These are phyloP conservation scores for Thyatira batis DNA, from an alignment of 2,888 invertebrate species.

Conservation along the genomic window DNA sequence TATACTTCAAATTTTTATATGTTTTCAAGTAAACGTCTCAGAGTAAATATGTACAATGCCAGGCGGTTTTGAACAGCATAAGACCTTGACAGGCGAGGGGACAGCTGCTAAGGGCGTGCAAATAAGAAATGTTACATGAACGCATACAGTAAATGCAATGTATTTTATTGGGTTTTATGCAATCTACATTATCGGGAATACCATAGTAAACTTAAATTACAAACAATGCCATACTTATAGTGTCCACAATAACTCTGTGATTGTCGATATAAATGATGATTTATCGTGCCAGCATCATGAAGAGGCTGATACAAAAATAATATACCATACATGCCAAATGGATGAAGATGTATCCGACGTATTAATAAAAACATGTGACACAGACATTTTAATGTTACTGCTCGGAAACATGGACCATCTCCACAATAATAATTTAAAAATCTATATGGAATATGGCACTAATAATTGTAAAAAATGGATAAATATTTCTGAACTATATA, in stretches of 20 bases:
- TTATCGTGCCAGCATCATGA: not conserved
- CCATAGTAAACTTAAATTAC: not conserved
- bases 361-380: no score
- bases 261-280: not conserved
- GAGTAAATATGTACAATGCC: no score
- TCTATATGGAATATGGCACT: constrained; percentile 8
- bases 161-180: no score
- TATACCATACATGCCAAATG: not conserved
- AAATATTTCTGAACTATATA: constrained; percentile 10
- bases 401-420: not conserved
- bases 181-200: not conserved
- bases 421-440: not conserved
- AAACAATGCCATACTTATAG: not conserved
- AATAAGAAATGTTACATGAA: no score
- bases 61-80: no score
- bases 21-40: no score
- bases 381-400: not conserved
- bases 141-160: no score
- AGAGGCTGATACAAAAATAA: not conserved
- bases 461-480: constrained; percentile 14
- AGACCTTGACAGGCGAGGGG: no score
- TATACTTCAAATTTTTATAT: no score
- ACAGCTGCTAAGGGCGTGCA: no score
- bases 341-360: not conserved
- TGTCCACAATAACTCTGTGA: not conserved